A percentile compares a stretch with the other conserved stretches of the same genome.
phyloP scores from a whole-genome alignment of 1,140 invertebrate genomes.

The Diprion similis region DNA sequence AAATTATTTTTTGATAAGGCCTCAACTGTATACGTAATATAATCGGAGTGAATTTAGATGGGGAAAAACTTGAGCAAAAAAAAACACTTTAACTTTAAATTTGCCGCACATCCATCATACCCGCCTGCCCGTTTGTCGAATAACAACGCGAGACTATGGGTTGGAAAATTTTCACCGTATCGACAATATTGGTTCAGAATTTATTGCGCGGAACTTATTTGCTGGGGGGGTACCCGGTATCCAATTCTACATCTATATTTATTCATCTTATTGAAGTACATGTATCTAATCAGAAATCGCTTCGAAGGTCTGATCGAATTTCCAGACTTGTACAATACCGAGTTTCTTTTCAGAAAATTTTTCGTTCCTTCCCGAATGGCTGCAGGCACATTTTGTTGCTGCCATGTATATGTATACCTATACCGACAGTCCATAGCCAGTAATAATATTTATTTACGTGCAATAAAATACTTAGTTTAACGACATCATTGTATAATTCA shows the following conservation, averaged over 20 bases:
- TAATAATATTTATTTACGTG: constrained; percentile 3
- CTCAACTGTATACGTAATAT: too few species aligned
- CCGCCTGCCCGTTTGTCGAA: not conserved
- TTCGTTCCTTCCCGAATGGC: not conserved
- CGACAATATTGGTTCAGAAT: not conserved
- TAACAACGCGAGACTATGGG: not conserved
- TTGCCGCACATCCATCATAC: not conserved
- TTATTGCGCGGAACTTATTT: not conserved
- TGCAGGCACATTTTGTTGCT: too few species aligned
- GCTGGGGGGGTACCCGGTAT: not conserved
- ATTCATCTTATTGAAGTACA: not conserved
- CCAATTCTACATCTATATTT: not conserved
- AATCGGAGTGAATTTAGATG: too few species aligned
- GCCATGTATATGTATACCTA: too few species aligned
- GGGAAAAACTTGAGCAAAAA: too few species aligned
- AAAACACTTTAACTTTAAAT: too few species aligned
- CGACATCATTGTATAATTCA: constrained; percentile 2
- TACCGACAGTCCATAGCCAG: not conserved
- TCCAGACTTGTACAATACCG: not conserved
- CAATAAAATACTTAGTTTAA: constrained; percentile 1
- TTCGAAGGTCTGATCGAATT: not conserved
- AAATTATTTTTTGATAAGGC: too few species aligned
- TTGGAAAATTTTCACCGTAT: too few species aligned
- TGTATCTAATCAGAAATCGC: not conserved
- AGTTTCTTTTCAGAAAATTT: not conserved